phyloP scores from a whole-genome alignment of 2,113 vertebrate species.

The Diadophis punctatus region DNA sequence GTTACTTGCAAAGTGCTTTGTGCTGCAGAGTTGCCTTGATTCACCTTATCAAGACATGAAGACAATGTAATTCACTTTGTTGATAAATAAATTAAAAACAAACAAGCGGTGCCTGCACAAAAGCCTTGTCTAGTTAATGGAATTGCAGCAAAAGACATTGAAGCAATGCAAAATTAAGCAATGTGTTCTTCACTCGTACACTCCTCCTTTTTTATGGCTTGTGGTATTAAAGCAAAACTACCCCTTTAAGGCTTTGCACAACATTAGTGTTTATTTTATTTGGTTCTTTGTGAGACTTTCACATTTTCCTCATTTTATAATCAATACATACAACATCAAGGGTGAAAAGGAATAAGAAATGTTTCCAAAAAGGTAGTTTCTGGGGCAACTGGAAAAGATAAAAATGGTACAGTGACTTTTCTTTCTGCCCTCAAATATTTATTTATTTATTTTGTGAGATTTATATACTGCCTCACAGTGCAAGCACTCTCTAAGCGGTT shows the following conservation, averaged over 20 bases:
- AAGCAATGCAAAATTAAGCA: background rate
- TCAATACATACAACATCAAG: background rate
- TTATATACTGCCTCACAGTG: too few relatives aligned
- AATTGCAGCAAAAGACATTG: background rate
- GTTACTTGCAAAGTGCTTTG: background rate
- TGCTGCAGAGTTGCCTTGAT: background rate
- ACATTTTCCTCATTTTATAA: background rate
- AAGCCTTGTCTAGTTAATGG: background rate
- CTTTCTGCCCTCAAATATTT: background rate
- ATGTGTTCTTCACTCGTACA: background rate
- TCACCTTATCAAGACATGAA: background rate
- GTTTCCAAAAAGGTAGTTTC: background rate
- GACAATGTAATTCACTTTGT: background rate
- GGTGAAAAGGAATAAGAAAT: background rate
- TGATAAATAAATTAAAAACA: background rate
- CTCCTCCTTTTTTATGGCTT: background rate
- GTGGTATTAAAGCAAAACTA: background rate
- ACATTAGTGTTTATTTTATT: background rate
- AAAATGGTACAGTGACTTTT: background rate
- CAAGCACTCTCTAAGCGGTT: too few relatives aligned
- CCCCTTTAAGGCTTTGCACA: background rate
- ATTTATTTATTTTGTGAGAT: too few relatives aligned
- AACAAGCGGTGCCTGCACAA: background rate
- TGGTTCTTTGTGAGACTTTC: background rate
- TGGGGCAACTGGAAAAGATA: background rate